Evolutionary conservation across 2,888 invertebrate species (phyloP).

Genomic region (Rambutsinella grinnellia): DNA sequence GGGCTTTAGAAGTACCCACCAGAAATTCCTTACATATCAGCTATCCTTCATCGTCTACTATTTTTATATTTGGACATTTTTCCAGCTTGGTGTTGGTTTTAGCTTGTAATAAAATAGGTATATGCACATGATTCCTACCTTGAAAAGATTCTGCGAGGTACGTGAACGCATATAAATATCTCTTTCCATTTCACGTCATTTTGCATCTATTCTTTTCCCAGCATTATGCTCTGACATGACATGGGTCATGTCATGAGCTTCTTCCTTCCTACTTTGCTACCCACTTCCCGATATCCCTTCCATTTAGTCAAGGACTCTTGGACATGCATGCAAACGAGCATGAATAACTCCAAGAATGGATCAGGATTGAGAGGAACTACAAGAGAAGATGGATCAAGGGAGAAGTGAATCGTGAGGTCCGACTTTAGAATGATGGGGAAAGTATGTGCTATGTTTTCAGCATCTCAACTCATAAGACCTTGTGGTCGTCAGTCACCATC

Average conservation of each 20-base stretch:
- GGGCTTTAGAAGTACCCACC: not conserved
- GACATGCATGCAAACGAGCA: constrained; percentile 26
- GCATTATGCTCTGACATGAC: constrained; percentile 33
- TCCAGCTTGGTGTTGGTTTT: not conserved
- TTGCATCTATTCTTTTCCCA: constrained; percentile 18
- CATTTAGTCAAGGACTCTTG: constrained; percentile 29
- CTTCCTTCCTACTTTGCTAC: constrained; percentile 11
- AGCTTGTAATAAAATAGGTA: too few relatives aligned
- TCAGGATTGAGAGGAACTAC: not conserved
- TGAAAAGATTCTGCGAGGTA: constrained; percentile 25
- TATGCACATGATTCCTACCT: not conserved
- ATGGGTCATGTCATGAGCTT: constrained; percentile 37
- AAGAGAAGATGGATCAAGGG: too few relatives aligned
- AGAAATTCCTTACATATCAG: not conserved
- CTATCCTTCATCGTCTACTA: constrained; percentile 13
- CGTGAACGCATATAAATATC: constrained; percentile 21
- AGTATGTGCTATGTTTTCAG: constrained; percentile 3
- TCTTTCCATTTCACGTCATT: constrained; percentile 24
- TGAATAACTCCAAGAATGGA: not conserved
- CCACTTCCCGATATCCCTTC: not conserved
- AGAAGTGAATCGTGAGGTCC: constrained; percentile 24
- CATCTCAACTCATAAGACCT: not conserved
- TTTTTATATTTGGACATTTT: not conserved
- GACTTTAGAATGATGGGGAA: not conserved
- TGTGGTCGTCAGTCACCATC: not conserved